These are phyloP conservation scores for Drosophila leonis DNA, from an alignment of 2,888 invertebrate species.

Conservation along the genomic window DNA sequence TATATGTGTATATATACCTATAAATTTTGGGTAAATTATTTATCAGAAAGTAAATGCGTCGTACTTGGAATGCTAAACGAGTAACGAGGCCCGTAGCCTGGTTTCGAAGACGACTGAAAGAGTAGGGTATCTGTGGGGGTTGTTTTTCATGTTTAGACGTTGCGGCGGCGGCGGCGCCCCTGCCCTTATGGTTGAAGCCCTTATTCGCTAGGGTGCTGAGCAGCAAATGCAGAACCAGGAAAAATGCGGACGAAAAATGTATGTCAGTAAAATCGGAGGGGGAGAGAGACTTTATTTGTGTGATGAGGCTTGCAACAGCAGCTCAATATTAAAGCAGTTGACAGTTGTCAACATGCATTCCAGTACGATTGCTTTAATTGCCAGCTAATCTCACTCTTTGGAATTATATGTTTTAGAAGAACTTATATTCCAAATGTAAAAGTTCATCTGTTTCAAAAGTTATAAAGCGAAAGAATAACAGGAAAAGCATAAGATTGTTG, in stretches of 20 bases:
- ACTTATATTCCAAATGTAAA: not conserved
- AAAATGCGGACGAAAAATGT: slow-evolving; percentile 55
- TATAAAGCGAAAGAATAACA: not conserved
- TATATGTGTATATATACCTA: slow-evolving; percentile 25
- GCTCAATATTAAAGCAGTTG: slow-evolving; percentile 68
- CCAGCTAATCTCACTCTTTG: not conserved
- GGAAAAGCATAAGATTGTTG: not conserved
- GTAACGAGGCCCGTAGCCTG: slow-evolving; percentile 27
- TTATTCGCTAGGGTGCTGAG: slow-evolving; percentile 29
- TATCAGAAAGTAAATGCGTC: slow-evolving; percentile 59
- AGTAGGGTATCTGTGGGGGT: slow-evolving; percentile 17
- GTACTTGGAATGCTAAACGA: slow-evolving; percentile 49
- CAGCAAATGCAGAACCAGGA: not conserved
- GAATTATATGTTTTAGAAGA: not conserved
- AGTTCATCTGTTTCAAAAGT: not conserved
- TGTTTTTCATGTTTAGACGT: slow-evolving; percentile 32
- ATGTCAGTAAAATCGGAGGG: slow-evolving; percentile 47
- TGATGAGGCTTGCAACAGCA: slow-evolving; percentile 18
- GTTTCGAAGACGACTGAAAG: slow-evolving; percentile 4
- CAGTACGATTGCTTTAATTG: not conserved
- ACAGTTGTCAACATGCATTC: slow-evolving; percentile 33
- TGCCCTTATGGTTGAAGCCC: not conserved
- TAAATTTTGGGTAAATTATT: slow-evolving; percentile 48
- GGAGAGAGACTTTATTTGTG: slow-evolving; percentile 12
- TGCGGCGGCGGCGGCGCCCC: slow-evolving; percentile 11